Evolutionary conservation across 2,888 invertebrate genomes (phyloP).

Genomic region (Tenthredo distinguenda): DNA sequence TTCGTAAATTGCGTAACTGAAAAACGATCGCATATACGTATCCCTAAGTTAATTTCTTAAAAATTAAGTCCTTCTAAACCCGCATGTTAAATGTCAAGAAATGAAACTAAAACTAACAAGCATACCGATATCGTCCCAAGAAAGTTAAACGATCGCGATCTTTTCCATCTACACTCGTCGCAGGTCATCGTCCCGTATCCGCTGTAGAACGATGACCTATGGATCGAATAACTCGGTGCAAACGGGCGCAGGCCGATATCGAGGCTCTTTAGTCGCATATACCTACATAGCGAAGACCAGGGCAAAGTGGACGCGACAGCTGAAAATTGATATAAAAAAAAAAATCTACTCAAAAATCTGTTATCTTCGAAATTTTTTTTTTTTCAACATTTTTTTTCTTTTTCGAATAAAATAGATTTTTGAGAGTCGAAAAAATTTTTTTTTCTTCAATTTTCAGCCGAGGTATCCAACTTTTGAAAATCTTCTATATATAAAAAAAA

Average conservation of each 20-base stretch:
- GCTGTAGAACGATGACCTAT: slow-evolving; percentile 26
- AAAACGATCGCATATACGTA: no score
- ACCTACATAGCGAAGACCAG: neutral
- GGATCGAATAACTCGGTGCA: slow-evolving; percentile 6
- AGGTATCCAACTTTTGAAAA: neutral
- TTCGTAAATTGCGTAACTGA: neutral
- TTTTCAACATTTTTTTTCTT: no score
- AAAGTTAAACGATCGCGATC: neutral
- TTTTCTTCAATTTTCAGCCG: no score
- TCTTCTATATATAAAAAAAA: neutral
- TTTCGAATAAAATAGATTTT: no score
- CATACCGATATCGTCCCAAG: neutral
- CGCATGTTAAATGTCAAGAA: neutral
- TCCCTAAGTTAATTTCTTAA: neutral
- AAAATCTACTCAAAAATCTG: no score
- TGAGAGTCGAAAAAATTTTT: no score
- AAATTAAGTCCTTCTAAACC: neutral
- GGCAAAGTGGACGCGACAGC: neutral
- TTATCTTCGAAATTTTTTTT: no score
- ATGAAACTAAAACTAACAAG: neutral
- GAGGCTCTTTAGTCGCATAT: neutral
- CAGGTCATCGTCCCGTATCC: slow-evolving; percentile 24
- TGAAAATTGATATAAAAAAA: neutral
- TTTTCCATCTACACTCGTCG: neutral
- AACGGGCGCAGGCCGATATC: neutral